phyloP scores from a whole-genome alignment of 2,888 invertebrate genomes.

The Cetonia aurata region DNA sequence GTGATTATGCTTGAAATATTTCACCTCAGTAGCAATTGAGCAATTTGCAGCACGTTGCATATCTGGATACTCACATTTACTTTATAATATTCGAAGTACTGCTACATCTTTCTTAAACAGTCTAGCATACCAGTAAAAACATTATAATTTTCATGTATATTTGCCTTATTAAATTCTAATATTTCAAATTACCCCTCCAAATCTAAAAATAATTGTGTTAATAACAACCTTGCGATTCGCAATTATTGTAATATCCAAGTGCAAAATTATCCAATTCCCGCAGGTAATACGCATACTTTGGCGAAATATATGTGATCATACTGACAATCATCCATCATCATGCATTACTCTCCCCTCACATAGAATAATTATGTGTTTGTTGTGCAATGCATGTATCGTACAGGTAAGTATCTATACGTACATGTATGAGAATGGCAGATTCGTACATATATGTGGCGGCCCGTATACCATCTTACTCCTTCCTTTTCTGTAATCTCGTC shows the following conservation, averaged over 20 bases:
- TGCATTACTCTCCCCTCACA: slow-evolving; percentile 14
- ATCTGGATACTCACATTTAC: no score
- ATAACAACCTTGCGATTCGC: slow-evolving; percentile 15
- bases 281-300: slow-evolving; percentile 17
- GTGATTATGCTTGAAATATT: no score
- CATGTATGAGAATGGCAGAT: neutral
- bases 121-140: no score
- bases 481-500: neutral
- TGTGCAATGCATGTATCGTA: no score
- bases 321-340: slow-evolving; percentile 39
- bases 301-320: slow-evolving; percentile 19
- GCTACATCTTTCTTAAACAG: no score
- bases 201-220: slow-evolving; percentile 29
- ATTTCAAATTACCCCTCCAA: slow-evolving; percentile 5
- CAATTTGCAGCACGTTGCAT: no score
- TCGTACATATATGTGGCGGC: slow-evolving; percentile 17
- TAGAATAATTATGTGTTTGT: slow-evolving; percentile 19
- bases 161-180: no score
- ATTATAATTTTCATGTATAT: no score
- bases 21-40: no score
- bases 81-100: no score
- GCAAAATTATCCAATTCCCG: slow-evolving; percentile 22
- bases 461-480: slow-evolving; percentile 11
- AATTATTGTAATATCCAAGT: slow-evolving; percentile 25
- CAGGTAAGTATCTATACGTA: neutral